These are phyloP conservation scores for Nixonia krombeini DNA, from an alignment of 1,140 invertebrate genomes.

Conservation along the genomic window DNA sequence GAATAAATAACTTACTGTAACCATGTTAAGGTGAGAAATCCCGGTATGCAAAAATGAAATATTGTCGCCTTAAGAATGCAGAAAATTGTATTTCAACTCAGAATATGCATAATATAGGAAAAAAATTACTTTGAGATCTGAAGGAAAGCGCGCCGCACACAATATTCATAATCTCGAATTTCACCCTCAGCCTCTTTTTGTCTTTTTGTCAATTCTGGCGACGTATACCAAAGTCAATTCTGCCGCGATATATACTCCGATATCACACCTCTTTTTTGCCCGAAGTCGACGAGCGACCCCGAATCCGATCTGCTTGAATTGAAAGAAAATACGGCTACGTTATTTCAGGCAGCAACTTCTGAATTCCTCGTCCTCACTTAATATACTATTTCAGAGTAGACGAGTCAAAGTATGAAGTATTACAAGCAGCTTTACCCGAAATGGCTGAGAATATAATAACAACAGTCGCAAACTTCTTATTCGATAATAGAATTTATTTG, in stretches of 20 bases:
- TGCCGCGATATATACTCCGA: slow-evolving; percentile 24
- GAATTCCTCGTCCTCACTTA: slow-evolving; percentile 43
- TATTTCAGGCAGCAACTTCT: slow-evolving; percentile 60
- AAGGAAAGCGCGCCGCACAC: not conserved
- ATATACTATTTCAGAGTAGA: slow-evolving; percentile 25
- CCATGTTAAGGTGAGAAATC: too few relatives aligned
- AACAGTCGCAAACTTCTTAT: not conserved
- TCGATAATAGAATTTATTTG: slow-evolving; percentile 10
- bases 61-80: too few relatives aligned
- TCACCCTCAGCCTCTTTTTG: slow-evolving; percentile 14
- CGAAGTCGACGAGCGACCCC: slow-evolving; percentile 24
- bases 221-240: slow-evolving; percentile 41
- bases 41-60: too few relatives aligned
- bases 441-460: not conserved
- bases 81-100: too few relatives aligned
- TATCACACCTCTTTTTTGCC: slow-evolving; percentile 34
- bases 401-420: slow-evolving; percentile 6
- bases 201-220: slow-evolving; percentile 29
- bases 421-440: slow-evolving; percentile 13
- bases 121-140: not conserved
- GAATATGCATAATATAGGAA: too few relatives aligned
- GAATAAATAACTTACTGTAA: too few relatives aligned
- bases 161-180: slow-evolving; percentile 28
- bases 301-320: slow-evolving; percentile 57
- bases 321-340: slow-evolving; percentile 67